Percentiles rank a stretch among this genome's conserved stretches.
phyloP scores from a whole-genome alignment of 2,888 invertebrate species.

The Scaptomyza cyrtandrae region DNA sequence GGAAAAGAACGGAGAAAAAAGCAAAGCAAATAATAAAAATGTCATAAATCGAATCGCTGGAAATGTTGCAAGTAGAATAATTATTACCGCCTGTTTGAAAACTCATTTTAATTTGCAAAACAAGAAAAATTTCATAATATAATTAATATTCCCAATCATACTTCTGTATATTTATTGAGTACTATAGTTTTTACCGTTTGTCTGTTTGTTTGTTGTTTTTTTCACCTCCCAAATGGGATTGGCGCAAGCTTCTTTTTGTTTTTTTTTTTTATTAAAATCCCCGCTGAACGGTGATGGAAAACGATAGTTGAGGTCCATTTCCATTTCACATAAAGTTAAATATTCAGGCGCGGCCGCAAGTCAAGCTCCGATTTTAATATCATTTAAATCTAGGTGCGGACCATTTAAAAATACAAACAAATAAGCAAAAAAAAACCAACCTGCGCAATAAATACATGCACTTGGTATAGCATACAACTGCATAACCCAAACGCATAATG shows the following conservation, averaged over 20 bases:
- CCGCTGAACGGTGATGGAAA: conserved; percentile 56
- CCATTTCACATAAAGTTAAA: conserved; percentile 67
- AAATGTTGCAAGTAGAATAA: not conserved
- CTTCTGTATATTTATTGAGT: not conserved
- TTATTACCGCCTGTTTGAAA: not conserved
- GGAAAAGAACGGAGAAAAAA: conserved; percentile 18
- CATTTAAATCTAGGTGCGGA: conserved; percentile 64
- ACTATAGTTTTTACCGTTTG: not conserved
- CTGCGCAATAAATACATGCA: conserved; percentile 33
- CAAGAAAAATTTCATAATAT: conserved; percentile 12
- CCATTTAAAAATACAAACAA: conserved; percentile 47
- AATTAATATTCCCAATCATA: not conserved
- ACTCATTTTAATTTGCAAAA: not conserved
- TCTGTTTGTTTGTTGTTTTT: conserved; percentile 3
- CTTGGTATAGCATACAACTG: conserved; percentile 5
- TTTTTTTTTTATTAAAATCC: conserved; percentile 47
- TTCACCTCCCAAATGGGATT: conserved; percentile 39
- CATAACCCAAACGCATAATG: conserved; percentile 13
- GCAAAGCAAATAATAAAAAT: conserved; percentile 8
- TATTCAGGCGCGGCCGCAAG: conserved; percentile 64
- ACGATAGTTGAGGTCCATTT: conserved; percentile 44
- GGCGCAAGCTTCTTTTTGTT: conserved; percentile 43
- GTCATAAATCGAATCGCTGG: not conserved
- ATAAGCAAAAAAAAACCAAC: conserved; percentile 18
- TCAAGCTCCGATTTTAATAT: conserved; percentile 69